Evolutionary conservation across 2,113 vertebrate species (phyloP), one percentile per base, ranked within the genome.

Genomic region (Guaruba guarouba): DNA sequence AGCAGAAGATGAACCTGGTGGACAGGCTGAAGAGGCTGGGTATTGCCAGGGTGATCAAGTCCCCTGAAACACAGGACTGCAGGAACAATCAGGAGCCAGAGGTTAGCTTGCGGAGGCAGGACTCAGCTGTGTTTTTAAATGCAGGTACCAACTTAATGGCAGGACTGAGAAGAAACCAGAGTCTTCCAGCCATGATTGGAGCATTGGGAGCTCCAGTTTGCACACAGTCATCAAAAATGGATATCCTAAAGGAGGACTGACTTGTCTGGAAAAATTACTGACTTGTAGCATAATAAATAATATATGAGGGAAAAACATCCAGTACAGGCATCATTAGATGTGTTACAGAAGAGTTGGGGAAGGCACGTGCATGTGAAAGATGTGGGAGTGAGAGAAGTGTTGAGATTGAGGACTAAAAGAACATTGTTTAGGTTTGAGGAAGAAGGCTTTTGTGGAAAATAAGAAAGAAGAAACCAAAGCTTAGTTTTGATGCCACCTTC

Each of bases 121-220:
- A 98, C 61, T 98, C 98, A 0, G 90, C 98, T 91, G 98, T 98
- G 22, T 98, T 99, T 93, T 97, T 99, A 93, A 98, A 98, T 31
- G 96, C 99, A 23, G 94, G 98, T 31, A 98, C 98, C 48, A 99
- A 98, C 82, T 97, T 99, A 64, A 88, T 99, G 97, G 98, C 98
- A 27, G 99, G 99, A 33, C 95, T 99, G 86, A 98, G 99, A 90
- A 98, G 99, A 87, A 99, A 99, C 96, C 99, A 99, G 95, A 99
- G 99, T 94, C 99, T 99, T 77, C 99, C 99, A 0, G 98, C 98
- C 54, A 98, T 99, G 96, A 98, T 99, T 64, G 98, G 98, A 18
- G 98, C 98, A 33, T 96, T 98, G 37, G 97, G 98, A 88, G 96
- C 97, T 76, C 94, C 98, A 6, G 96, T 87, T 90, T 83, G 91